These are phyloP conservation scores for Adelges cooleyi DNA, from an alignment of 1,140 invertebrate species.

Conservation along the genomic window DNA sequence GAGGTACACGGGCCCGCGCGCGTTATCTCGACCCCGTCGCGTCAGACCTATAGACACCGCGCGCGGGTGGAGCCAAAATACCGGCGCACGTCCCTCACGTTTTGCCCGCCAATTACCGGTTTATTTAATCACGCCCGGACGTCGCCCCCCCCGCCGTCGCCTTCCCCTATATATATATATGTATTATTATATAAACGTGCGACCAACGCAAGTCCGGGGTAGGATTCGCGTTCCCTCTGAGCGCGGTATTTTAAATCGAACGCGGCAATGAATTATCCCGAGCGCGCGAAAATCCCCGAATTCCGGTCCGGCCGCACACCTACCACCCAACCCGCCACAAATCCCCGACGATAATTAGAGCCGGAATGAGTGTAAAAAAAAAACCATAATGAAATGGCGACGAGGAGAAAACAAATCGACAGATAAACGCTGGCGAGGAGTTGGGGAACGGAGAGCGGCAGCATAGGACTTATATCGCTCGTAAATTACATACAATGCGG, in stretches of 20 bases:
- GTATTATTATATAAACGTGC: too few species aligned
- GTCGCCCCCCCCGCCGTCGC: background rate
- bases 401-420: too few species aligned
- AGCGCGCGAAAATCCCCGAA: background rate
- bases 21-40: background rate
- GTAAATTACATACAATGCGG: background rate
- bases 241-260: background rate
- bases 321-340: background rate
- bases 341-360: background rate
- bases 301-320: background rate
- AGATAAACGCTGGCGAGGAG: too few species aligned
- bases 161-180: too few species aligned
- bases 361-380: too few species aligned
- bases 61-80: constrained; percentile 4
- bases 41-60: background rate
- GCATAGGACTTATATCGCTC: too few species aligned
- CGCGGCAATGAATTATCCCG: constrained; percentile 8
- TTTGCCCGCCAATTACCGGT: constrained; percentile 23
- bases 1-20: too few species aligned
- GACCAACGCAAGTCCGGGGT: too few species aligned
- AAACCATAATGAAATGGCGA: too few species aligned
- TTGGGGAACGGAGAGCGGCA: too few species aligned
- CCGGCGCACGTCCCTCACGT: background rate
- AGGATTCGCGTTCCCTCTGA: background rate
- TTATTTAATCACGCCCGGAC: constrained; percentile 9